Evolutionary conservation across 2,888 invertebrate species (phyloP).

Genomic region (Carpatolechia fugitivella): DNA sequence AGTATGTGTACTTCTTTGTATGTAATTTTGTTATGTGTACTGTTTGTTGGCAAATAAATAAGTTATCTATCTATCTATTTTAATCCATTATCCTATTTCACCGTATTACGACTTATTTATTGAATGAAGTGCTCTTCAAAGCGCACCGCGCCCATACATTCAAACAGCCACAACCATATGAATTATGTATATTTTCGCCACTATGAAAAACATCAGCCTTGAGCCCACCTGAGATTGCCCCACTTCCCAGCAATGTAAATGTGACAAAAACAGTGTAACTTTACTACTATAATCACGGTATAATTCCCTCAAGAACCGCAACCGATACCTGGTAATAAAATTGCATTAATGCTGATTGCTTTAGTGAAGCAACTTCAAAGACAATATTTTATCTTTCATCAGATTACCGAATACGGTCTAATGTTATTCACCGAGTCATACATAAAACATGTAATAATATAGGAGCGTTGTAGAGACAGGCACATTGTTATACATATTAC

Average conservation of each 20-base stretch:
- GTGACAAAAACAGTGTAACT: slow-evolving; percentile 31
- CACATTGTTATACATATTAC: not conserved
- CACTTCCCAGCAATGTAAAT: slow-evolving; percentile 24
- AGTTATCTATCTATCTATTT: too few relatives aligned
- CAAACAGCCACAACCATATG: not conserved
- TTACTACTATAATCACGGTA: slow-evolving; percentile 21
- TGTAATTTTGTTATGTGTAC: too few relatives aligned
- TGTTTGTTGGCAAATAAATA: too few relatives aligned
- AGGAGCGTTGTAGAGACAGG: not conserved
- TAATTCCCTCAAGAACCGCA: slow-evolving; percentile 39
- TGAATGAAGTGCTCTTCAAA: not conserved
- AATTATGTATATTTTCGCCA: slow-evolving; percentile 20
- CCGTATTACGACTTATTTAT: too few relatives aligned
- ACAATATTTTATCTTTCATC: slow-evolving; percentile 59
- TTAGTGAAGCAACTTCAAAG: slow-evolving; percentile 46
- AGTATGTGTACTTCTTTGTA: too few relatives aligned
- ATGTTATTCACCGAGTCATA: slow-evolving; percentile 47
- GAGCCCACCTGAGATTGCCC: slow-evolving; percentile 23
- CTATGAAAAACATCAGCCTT: slow-evolving; percentile 24
- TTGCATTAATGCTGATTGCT: slow-evolving; percentile 48
- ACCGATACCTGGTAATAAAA: slow-evolving; percentile 41
- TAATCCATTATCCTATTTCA: too few relatives aligned
- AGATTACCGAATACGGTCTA: slow-evolving; percentile 54
- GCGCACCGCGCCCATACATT: not conserved
- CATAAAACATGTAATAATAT: slow-evolving; percentile 35